Evolutionary conservation across 2,113 vertebrate species (phyloP).

Genomic region (Opisthocomus hoazin): DNA sequence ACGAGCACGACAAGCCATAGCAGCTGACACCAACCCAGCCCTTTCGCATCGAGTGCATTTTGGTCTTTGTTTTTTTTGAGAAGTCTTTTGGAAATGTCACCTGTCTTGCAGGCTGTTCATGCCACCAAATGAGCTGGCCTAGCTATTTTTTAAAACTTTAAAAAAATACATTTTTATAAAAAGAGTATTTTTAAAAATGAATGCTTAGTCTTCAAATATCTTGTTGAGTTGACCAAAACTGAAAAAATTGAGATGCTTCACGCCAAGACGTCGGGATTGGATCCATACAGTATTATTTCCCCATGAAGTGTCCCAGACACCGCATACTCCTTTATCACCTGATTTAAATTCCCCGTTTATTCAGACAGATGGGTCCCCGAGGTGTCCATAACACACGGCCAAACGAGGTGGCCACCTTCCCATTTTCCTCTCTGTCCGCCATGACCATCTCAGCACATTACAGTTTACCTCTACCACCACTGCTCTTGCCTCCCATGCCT

Average conservation of each 20-base stretch:
- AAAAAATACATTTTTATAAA: not conserved
- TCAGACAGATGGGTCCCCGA: rapidly evolving
- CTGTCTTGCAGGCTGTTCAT: not conserved
- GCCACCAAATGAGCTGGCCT: not conserved
- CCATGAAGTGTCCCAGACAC: not conserved
- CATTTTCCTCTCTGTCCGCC: not conserved
- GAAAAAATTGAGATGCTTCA: not conserved
- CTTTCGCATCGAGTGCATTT: rapidly evolving
- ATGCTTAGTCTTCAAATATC: not conserved
- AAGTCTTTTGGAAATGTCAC: not conserved
- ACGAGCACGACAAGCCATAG: not conserved
- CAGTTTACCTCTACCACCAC: not conserved
- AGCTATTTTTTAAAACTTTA: not conserved
- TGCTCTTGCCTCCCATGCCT: not conserved
- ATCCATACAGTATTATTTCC: not conserved
- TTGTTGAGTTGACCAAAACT: not conserved
- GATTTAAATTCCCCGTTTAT: not conserved
- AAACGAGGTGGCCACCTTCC: rapidly evolving
- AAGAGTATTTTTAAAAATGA: not conserved
- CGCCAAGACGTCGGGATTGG: not conserved
- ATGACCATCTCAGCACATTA: rapidly evolving
- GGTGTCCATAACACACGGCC: rapidly evolving
- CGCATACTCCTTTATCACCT: not conserved
- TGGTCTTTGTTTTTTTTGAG: not conserved
- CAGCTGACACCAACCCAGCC: rapidly evolving